Evolutionary conservation across 2,888 invertebrate species (phyloP).

Genomic region (Caenorhabditis afra): DNA sequence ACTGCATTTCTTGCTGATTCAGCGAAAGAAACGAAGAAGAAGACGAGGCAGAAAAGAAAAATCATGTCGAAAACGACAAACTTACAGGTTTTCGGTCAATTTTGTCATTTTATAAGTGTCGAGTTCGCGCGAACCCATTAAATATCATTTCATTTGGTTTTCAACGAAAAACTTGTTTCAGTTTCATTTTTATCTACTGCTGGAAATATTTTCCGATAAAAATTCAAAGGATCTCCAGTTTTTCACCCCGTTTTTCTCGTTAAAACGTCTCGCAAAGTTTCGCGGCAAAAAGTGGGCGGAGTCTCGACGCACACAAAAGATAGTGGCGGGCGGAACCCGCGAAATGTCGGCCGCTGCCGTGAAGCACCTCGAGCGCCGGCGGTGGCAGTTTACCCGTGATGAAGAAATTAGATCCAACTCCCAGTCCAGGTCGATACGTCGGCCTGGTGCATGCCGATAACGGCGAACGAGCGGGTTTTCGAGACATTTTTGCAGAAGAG

Average conservation of each 20-base stretch:
- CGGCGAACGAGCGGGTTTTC: constrained; percentile 52
- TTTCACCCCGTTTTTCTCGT: not conserved
- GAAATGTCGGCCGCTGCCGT: constrained; percentile 29
- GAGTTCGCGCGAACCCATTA: not conserved
- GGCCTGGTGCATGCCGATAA: constrained; percentile 51
- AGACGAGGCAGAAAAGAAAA: not conserved
- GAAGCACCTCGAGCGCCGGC: not conserved
- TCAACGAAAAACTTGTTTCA: not conserved
- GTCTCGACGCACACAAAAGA: constrained; percentile 15
- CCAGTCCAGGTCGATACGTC: constrained; percentile 45
- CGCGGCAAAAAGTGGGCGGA: constrained; percentile 44
- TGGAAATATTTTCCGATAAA: not conserved
- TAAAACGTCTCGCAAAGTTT: not conserved
- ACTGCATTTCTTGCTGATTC: not conserved
- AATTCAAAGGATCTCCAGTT: not conserved
- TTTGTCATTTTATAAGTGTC: constrained; percentile 1
- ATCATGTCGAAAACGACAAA: not conserved
- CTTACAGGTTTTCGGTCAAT: constrained; percentile 11
- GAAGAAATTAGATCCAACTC: constrained; percentile 64
- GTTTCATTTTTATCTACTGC: not conserved
- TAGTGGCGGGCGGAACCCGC: constrained; percentile 40
- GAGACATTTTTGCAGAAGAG: too few species aligned
- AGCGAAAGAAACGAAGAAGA: not conserved
- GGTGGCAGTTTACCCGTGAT: constrained; percentile 20
- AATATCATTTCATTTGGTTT: constrained; percentile 1